Conservation (phyloP, 2,888 invertebrate genomes). For the Icerya purchasi region DNA sequence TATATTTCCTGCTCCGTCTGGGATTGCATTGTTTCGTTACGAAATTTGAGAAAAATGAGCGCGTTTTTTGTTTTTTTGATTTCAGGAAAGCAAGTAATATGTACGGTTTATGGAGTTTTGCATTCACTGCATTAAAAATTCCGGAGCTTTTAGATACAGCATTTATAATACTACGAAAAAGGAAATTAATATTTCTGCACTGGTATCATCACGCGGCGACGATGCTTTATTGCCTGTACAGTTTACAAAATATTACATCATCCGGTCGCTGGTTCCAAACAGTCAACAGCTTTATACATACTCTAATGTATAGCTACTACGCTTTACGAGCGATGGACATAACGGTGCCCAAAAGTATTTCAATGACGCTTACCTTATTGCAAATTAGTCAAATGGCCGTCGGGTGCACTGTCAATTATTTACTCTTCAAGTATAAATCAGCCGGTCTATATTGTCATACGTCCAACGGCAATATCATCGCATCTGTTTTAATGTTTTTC, state of each 20-base stretch:
- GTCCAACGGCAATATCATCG: slow-evolving; percentile 59
- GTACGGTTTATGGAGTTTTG: slow-evolving; percentile 92
- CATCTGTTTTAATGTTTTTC: slow-evolving; percentile 83
- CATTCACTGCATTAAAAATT: slow-evolving; percentile 89
- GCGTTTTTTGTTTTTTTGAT: too few relatives aligned
- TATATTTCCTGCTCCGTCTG: too few relatives aligned
- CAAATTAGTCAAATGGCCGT: slow-evolving; percentile 87
- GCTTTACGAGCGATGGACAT: slow-evolving; percentile 66
- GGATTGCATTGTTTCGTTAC: too few relatives aligned
- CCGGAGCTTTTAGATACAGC: slow-evolving; percentile 91
- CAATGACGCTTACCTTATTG: slow-evolving; percentile 74
- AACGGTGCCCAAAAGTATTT: slow-evolving; percentile 59
- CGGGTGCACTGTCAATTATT: slow-evolving; percentile 76
- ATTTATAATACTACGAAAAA: slow-evolving; percentile 80
- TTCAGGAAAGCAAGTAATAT: too few relatives aligned
- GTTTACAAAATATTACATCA: slow-evolving; percentile 70
- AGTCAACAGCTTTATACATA: slow-evolving; percentile 82
- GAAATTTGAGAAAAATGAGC: too few relatives aligned
- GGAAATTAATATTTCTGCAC: slow-evolving; percentile 80
- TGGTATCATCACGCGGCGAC: slow-evolving; percentile 97
- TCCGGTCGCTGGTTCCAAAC: slow-evolving; percentile 84
- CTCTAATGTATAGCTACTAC: slow-evolving; percentile 81
- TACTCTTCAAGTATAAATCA: slow-evolving; percentile 49
- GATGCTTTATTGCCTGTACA: slow-evolving; percentile 80
- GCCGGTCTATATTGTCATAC: slow-evolving; percentile 57